Evolutionary conservation across 2,797 vertebrate genomes (phyloP).

Genomic region (Ctenopoma multispine): DNA sequence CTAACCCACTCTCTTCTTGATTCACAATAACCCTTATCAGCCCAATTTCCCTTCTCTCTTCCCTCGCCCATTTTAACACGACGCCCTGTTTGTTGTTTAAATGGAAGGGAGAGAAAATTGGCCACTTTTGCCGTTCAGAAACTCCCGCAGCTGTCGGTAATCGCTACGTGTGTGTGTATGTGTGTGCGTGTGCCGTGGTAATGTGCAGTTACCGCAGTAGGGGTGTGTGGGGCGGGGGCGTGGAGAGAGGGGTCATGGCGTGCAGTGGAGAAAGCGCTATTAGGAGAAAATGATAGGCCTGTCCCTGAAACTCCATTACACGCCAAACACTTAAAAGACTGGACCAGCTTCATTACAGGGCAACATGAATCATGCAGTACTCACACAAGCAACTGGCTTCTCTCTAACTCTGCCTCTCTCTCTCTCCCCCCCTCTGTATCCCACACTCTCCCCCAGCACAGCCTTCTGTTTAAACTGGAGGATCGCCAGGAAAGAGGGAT

Average conservation of each 20-base stretch:
- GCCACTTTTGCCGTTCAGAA: slow-evolving; percentile 84
- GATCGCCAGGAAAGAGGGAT: slow-evolving; percentile 65
- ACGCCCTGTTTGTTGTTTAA: slow-evolving; percentile 87
- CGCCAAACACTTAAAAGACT: slow-evolving; percentile 84
- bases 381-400: slow-evolving; percentile 70
- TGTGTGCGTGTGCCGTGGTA: slow-evolving; percentile 38
- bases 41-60: slow-evolving; percentile 74
- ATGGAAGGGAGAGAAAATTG: slow-evolving; percentile 88
- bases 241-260: slow-evolving; percentile 78
- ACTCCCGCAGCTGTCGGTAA: slow-evolving; percentile 86
- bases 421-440: slow-evolving; percentile 28
- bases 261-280: slow-evolving; percentile 85
- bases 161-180: slow-evolving; percentile 60
- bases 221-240: slow-evolving; percentile 63
- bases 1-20: slow-evolving; percentile 64
- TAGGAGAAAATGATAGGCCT: slow-evolving; percentile 92
- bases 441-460: slow-evolving; percentile 60
- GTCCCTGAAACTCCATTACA: slow-evolving; percentile 92
- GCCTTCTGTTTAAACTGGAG: slow-evolving; percentile 85
- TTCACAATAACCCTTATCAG: slow-evolving; percentile 80
- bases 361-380: slow-evolving; percentile 86
- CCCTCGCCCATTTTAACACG: slow-evolving; percentile 78
- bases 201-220: slow-evolving; percentile 77
- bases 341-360: slow-evolving; percentile 86
- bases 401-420: slow-evolving; percentile 7